These are phyloP conservation scores for Magallana ariakensis DNA, from an alignment of 1,140 invertebrate species.

Conservation along the genomic window DNA sequence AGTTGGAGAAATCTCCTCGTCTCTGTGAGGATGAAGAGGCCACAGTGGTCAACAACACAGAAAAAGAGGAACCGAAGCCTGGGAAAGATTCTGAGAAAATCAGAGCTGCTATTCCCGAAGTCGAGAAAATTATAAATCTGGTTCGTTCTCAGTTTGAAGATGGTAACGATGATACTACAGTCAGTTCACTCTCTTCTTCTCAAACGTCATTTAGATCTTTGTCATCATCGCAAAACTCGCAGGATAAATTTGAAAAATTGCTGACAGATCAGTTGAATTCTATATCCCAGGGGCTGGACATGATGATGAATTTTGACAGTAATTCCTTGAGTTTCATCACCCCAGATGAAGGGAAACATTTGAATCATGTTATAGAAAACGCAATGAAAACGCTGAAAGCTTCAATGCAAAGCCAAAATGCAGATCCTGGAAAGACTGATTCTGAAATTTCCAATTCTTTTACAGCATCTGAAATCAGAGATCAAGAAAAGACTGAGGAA, in stretches of 20 bases:
- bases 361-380: conserved; percentile 14
- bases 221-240: background rate
- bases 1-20: background rate
- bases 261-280: background rate
- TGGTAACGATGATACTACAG: background rate
- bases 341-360: background rate
- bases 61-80: background rate
- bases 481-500: background rate
- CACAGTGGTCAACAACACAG: background rate
- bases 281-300: background rate
- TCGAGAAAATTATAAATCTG: background rate
- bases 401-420: background rate
- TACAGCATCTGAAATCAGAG: too few species aligned
- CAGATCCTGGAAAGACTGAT: background rate
- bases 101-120: background rate
- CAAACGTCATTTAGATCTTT: conserved; percentile 13
- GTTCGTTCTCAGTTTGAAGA: background rate
- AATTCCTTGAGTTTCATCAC: background rate
- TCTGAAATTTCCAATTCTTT: too few species aligned
- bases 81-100: background rate
- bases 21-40: background rate
- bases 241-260: background rate
- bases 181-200: background rate
- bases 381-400: background rate
- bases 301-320: background rate